Conservation (phyloP, 30 jellyfish, hydroid and myxozoan species). For the Cassiopea andromeda region DNA sequence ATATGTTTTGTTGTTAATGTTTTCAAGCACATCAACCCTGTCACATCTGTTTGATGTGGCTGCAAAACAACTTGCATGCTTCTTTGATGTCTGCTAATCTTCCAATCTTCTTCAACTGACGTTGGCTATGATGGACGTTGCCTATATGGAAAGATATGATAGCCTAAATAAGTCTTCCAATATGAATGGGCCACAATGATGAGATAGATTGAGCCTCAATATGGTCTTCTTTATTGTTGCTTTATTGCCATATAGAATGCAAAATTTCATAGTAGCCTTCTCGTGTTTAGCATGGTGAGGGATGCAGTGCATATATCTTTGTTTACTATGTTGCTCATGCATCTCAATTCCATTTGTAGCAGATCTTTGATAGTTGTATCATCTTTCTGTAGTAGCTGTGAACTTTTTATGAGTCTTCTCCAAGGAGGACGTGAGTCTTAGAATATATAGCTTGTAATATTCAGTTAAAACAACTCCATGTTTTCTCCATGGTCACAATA, state of each 20-base stretch:
- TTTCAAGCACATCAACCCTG: slow-evolving; percentile 47
- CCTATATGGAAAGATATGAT: background rate
- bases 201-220: slow-evolving; percentile 7
- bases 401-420: background rate
- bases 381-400: background rate
- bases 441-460: slow-evolving; percentile 5
- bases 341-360: slow-evolving; percentile 17
- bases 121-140: too few species aligned
- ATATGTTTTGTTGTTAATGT: background rate
- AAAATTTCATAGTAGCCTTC: slow-evolving; percentile 33
- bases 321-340: background rate
- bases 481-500: slow-evolving; percentile 57
- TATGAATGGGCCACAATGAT: slow-evolving; percentile 41
- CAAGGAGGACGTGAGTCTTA: background rate
- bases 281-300: slow-evolving; percentile 47
- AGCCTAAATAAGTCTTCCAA: slow-evolving; percentile 45
- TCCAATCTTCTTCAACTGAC: slow-evolving; percentile 1
- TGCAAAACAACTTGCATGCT: slow-evolving; percentile 31
- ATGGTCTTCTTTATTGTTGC: slow-evolving; percentile 21
- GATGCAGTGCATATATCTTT: slow-evolving; percentile 14
- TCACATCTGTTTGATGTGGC: slow-evolving; percentile 40
- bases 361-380: slow-evolving; percentile 32
- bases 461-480: background rate
- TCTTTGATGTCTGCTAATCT: slow-evolving; percentile 20
- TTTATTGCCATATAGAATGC: slow-evolving; percentile 40